Evolutionary conservation across 2,888 invertebrate species (phyloP).

Genomic region (Lobophora halterata): DNA sequence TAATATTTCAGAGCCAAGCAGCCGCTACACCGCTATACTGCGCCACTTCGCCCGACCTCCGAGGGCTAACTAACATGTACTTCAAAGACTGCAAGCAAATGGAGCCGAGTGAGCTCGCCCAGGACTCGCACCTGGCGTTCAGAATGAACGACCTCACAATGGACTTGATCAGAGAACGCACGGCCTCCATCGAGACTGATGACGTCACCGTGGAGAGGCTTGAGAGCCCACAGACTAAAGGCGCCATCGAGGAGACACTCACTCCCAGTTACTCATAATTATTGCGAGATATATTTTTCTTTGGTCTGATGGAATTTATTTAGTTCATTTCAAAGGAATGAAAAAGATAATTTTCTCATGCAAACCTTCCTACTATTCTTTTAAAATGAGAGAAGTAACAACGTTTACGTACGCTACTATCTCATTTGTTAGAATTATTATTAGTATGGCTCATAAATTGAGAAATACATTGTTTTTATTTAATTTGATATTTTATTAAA

Average conservation of each 20-base stretch:
- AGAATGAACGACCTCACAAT: conserved; percentile 53
- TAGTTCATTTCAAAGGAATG: too few relatives aligned
- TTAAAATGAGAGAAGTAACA: not conserved
- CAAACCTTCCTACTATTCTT: too few relatives aligned
- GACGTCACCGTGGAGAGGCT: conserved; percentile 17
- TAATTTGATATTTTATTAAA: conserved; percentile 14
- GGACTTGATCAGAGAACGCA: conserved; percentile 46
- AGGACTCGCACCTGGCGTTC: conserved; percentile 59
- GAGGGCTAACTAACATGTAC: conserved; percentile 90
- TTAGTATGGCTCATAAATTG: conserved; percentile 8
- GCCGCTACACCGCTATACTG: conserved; percentile 94
- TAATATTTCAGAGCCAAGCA: conserved; percentile 88
- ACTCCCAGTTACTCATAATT: conserved; percentile 40
- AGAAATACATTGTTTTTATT: conserved; percentile 12
- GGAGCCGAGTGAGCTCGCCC: conserved; percentile 58
- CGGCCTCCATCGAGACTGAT: conserved; percentile 18
- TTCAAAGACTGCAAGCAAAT: conserved; percentile 93
- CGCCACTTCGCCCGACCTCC: conserved; percentile 90
- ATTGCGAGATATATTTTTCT: conserved; percentile 12
- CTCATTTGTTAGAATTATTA: conserved; percentile 3
- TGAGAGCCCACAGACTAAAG: conserved; percentile 28
- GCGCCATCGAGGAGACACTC: conserved; percentile 36
- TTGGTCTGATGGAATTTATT: too few relatives aligned
- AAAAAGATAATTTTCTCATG: too few relatives aligned
- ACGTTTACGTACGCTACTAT: not conserved